These are phyloP conservation scores for Saguinus imperator DNA, from an alignment of 2,113 vertebrate species.

Conservation along the genomic window DNA sequence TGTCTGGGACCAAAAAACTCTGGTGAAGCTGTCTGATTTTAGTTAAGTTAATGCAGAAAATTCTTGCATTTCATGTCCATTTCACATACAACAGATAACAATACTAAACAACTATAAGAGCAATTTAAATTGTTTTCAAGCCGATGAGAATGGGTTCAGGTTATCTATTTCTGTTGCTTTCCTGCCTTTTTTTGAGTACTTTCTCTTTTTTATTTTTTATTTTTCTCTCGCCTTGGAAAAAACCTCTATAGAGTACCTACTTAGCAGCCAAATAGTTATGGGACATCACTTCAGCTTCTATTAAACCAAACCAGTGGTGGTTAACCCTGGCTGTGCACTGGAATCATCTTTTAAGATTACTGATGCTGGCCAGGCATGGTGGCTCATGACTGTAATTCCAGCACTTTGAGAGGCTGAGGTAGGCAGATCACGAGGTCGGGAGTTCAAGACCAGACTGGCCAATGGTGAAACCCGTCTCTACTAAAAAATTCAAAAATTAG, in stretches of 20 bases:
- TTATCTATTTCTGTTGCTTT: not conserved
- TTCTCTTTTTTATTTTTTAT: not conserved
- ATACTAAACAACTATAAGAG: not conserved
- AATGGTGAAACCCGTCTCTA: too few species aligned
- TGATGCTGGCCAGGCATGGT: too few species aligned
- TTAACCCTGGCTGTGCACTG: not conserved
- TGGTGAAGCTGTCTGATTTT: not conserved
- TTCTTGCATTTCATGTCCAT: not conserved
- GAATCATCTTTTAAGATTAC: not conserved
- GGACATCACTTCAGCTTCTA: not conserved
- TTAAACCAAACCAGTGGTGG: not conserved
- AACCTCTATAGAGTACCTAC: not conserved
- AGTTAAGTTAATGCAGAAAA: not conserved
- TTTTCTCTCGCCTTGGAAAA: too few species aligned
- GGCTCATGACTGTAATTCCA: too few species aligned
- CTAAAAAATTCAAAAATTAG: too few species aligned
- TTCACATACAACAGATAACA: not conserved
- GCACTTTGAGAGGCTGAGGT: too few species aligned
- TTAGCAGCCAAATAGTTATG: not conserved
- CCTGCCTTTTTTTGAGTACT: not conserved
- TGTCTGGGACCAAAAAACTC: not conserved
- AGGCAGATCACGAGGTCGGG: too few species aligned
- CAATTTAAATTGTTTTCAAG: not conserved
- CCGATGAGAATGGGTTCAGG: not conserved
- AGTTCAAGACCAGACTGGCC: too few species aligned